phyloP scores from a whole-genome alignment of 2,113 vertebrate species.

The Gopherus flavomarginatus region DNA sequence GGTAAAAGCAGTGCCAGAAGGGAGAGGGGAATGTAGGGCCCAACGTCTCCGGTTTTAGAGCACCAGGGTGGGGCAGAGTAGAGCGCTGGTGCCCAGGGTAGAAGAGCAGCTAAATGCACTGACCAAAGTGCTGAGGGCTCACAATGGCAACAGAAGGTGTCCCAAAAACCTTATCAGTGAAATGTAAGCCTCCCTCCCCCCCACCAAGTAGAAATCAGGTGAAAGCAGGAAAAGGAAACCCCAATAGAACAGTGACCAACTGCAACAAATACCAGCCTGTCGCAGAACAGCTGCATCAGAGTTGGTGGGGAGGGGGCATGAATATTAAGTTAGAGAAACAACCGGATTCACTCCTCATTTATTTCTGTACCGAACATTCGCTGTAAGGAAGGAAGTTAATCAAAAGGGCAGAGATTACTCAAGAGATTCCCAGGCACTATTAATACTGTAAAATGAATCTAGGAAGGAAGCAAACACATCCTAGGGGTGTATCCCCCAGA shows the following conservation, averaged over 20 bases:
- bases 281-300: background rate
- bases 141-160: background rate
- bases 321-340: background rate
- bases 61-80: background rate
- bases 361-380: background rate
- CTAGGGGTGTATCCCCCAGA: conserved; percentile 2
- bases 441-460: background rate
- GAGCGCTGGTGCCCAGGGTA: background rate
- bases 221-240: conserved; percentile 20
- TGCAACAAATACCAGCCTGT: background rate
- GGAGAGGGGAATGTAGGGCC: background rate
- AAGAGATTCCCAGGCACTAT: conserved; percentile 4
- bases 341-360: background rate
- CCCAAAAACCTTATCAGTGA: background rate
- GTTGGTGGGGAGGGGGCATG: background rate
- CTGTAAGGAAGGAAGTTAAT: conserved; percentile 47
- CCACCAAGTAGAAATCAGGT: background rate
- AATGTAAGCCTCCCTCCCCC: background rate
- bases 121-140: background rate
- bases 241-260: background rate
- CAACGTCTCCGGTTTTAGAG: conserved; percentile 15
- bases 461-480: background rate
- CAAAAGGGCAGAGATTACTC: conserved; percentile 34
- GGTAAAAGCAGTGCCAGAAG: background rate
- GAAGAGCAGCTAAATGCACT: background rate